Evolutionary conservation across 1,140 invertebrate genomes (phyloP).

Genomic region (Elysia chlorotica): DNA sequence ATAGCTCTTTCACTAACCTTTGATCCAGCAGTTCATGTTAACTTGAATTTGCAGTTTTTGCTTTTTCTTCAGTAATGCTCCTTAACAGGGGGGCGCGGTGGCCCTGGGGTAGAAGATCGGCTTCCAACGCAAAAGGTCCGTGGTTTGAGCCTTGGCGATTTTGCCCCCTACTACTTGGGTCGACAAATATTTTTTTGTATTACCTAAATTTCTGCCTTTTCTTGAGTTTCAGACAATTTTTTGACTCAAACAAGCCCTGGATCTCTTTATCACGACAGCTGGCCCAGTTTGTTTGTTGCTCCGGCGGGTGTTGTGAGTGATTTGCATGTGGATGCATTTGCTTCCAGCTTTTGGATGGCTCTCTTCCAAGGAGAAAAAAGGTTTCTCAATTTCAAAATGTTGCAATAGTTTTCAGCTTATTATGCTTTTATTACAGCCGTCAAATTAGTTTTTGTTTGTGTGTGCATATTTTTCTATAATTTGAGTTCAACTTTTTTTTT

Average conservation of each 20-base stretch:
- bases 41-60: background rate
- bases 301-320: conserved; percentile 43
- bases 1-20: too few species aligned
- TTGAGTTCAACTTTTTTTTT: background rate
- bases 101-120: background rate
- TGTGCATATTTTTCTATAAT: background rate
- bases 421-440: background rate
- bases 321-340: conserved; percentile 55
- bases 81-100: background rate
- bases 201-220: background rate
- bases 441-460: background rate
- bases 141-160: background rate
- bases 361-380: conserved; percentile 51
- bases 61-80: background rate
- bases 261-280: conserved; percentile 50
- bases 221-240: conserved; percentile 44
- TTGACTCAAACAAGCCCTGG: conserved; percentile 36
- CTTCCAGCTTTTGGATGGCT: conserved; percentile 58
- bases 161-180: background rate
- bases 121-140: background rate
- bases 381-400: conserved; percentile 14
- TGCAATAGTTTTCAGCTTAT: background rate
- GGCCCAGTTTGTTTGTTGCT: conserved; percentile 57
- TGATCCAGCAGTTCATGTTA: too few species aligned
- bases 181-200: background rate